Percentiles rank a stretch among this genome's conserved stretches.
Evolutionary conservation across 2,113 vertebrate species (phyloP).

Genomic region (Xyrauchen texanus): DNA sequence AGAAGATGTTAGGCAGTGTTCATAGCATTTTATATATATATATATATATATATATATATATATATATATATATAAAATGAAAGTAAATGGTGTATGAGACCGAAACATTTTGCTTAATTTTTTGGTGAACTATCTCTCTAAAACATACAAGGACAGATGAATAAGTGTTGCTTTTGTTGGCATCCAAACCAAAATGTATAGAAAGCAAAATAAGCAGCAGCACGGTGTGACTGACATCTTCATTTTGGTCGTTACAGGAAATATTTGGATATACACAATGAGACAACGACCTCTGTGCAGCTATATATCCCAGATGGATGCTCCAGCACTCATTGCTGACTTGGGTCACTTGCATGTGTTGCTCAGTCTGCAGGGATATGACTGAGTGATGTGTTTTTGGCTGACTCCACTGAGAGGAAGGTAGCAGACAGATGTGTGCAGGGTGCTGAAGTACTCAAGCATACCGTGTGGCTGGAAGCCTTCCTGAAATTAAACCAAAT

Average conservation of each 20-base stretch:
- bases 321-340: no score
- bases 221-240: slow-evolving; percentile 7
- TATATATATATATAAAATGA: no score
- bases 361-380: no score
- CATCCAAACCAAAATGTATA: not conserved
- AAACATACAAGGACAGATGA: not conserved
- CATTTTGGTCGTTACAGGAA: not conserved
- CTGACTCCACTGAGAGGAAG: slow-evolving; percentile 22
- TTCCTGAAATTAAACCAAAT: slow-evolving; percentile 48
- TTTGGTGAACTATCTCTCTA: no score
- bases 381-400: no score
- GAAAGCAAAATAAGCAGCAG: not conserved
- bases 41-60: no score
- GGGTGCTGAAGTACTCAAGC: not conserved
- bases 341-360: no score
- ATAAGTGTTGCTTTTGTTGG: not conserved
- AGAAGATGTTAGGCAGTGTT: no score
- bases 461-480: slow-evolving; percentile 35
- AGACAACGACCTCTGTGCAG: not conserved
- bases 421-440: slow-evolving; percentile 50
- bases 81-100: no score
- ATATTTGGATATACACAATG: not conserved
- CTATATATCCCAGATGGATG: no score
- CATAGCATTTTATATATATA: no score
- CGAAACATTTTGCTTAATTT: no score